These are phyloP conservation scores for Lordiphosa andalusiaca DNA, from an alignment of 2,888 invertebrate species.

Conservation along the genomic window DNA sequence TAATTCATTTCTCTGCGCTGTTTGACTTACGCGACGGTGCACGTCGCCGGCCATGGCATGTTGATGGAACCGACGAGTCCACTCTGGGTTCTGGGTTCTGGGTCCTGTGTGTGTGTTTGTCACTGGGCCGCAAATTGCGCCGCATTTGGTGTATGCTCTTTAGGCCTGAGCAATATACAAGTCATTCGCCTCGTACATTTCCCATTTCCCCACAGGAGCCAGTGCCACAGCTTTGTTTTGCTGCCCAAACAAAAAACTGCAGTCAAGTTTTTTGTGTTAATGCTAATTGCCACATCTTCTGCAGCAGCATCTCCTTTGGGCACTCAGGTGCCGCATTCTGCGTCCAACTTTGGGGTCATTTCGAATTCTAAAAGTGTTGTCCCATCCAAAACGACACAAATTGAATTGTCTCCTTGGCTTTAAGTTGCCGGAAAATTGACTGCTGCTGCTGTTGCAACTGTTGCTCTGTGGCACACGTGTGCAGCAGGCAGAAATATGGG, in stretches of 20 bases:
- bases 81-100: too few species aligned
- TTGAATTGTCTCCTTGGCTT: slow-evolving; percentile 28
- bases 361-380: slow-evolving; percentile 60
- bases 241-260: slow-evolving; percentile 47
- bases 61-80: slow-evolving; percentile 3
- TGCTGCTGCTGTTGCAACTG: slow-evolving; percentile 13
- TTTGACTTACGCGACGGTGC: slow-evolving; percentile 59
- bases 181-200: slow-evolving; percentile 56
- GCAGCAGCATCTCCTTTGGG: slow-evolving; percentile 1
- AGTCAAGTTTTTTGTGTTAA: slow-evolving; percentile 60
- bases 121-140: slow-evolving; percentile 67
- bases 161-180: slow-evolving; percentile 63
- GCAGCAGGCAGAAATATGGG: neutral
- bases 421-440: slow-evolving; percentile 21
- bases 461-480: slow-evolving; percentile 8
- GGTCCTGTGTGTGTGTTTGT: slow-evolving; percentile 42
- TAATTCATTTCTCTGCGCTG: slow-evolving; percentile 74
- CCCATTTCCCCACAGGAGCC: neutral
- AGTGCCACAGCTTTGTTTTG: slow-evolving; percentile 37
- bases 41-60: slow-evolving; percentile 22
- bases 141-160: slow-evolving; percentile 65
- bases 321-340: slow-evolving; percentile 2
- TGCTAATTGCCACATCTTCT: slow-evolving; percentile 57
- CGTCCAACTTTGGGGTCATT: slow-evolving; percentile 51
- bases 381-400: slow-evolving; percentile 17